Conservation (phyloP, 2,888 invertebrate genomes). For the Cacoxenus indagator region DNA sequence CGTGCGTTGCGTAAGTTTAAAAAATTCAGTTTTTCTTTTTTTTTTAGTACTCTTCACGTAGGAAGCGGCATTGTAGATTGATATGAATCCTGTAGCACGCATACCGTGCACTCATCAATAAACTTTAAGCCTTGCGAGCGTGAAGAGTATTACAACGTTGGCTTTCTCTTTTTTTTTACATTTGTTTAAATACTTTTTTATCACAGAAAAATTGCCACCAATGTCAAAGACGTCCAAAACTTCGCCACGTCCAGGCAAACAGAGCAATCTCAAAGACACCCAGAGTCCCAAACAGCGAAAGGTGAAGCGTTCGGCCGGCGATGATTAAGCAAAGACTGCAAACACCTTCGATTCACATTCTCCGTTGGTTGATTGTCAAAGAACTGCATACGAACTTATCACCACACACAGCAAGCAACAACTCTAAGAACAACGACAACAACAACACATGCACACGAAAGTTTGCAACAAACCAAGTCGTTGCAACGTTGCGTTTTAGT, state of each 20-base stretch:
- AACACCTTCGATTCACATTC: neutral
- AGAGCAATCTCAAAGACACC: constrained; percentile 75
- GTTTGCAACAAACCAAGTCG: neutral
- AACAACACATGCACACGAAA: neutral
- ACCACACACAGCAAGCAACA: too few species aligned
- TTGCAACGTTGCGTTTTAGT: neutral
- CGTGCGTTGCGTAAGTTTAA: constrained; percentile 82
- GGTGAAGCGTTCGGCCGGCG: constrained; percentile 81
- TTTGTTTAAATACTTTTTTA: neutral
- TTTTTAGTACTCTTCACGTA: too few species aligned
- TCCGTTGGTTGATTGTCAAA: neutral
- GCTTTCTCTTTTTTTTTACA: neutral
- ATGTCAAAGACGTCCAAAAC: constrained; percentile 75
- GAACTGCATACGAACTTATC: neutral
- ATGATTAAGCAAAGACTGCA: constrained; percentile 71
- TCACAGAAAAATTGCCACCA: constrained; percentile 79
- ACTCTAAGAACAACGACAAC: neutral
- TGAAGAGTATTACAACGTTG: too few species aligned
- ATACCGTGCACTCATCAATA: too few species aligned
- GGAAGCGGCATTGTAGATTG: too few species aligned
- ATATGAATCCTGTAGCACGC: too few species aligned
- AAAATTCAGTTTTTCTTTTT: too few species aligned
- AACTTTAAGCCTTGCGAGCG: too few species aligned
- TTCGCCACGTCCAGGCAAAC: constrained; percentile 72
- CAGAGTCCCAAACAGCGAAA: constrained; percentile 84